Conservation (phyloP, 2,888 invertebrate genomes). For the Oeneis ivallda region DNA sequence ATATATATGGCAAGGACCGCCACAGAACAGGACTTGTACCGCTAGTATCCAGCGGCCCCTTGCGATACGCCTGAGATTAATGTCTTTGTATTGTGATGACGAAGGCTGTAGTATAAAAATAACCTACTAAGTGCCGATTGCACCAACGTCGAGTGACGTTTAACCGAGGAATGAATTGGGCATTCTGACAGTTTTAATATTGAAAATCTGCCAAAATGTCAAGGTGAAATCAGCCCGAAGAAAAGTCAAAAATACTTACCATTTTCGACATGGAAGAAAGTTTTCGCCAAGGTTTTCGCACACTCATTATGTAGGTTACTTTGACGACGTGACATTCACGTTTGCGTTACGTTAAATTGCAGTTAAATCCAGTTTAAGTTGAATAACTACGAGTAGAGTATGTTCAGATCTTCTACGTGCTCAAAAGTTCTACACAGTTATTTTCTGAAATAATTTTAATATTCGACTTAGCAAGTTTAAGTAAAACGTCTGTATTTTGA, state of each 20-base stretch:
- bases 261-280: slow-evolving; percentile 2
- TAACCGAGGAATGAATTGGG: too few relatives aligned
- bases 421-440: not conserved
- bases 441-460: not conserved
- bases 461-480: not conserved
- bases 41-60: too few relatives aligned
- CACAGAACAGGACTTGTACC: too few relatives aligned
- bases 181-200: too few relatives aligned
- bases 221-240: not conserved
- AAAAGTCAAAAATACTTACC: slow-evolving; percentile 3
- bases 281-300: slow-evolving; percentile 19
- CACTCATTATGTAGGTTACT: slow-evolving; percentile 16
- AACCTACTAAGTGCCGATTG: too few relatives aligned
- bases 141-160: too few relatives aligned
- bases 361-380: not conserved
- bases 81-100: too few relatives aligned
- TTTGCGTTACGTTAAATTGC: slow-evolving; percentile 15
- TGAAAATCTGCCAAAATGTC: too few relatives aligned
- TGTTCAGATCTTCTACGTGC: not conserved
- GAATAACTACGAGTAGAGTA: not conserved
- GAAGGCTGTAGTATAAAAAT: too few relatives aligned
- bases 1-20: too few relatives aligned
- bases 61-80: too few relatives aligned
- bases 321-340: slow-evolving; percentile 16
- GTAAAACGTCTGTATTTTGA: too few relatives aligned